Conservation (phyloP, 2,888 invertebrate species). For the Spodoptera picta region DNA sequence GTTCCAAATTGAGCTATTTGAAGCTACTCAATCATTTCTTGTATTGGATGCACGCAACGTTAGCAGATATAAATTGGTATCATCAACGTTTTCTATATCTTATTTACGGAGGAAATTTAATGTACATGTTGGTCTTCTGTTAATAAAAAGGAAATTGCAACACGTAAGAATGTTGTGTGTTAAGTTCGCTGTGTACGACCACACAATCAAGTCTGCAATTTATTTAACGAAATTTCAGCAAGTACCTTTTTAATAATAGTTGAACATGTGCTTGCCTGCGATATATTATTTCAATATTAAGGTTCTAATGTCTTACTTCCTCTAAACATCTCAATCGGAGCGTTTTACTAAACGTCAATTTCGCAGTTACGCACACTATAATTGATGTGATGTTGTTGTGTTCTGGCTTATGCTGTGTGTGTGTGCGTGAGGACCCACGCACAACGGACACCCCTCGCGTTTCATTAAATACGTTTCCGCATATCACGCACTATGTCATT, state of each 20-base stretch:
- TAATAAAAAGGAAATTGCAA: conserved; percentile 9
- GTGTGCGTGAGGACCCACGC: conserved; percentile 71
- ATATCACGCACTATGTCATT: conserved; percentile 89
- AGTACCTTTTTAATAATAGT: conserved; percentile 21
- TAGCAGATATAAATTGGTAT: conserved; percentile 44
- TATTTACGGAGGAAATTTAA: conserved; percentile 12
- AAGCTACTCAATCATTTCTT: conserved; percentile 47
- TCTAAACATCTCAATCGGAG: conserved; percentile 53
- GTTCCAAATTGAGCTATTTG: conserved; percentile 46
- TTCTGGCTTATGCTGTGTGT: conserved; percentile 27
- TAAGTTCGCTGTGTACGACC: conserved; percentile 9
- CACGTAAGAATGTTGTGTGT: conserved; percentile 8
- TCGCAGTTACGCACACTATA: conserved; percentile 56
- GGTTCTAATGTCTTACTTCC: conserved; percentile 56
- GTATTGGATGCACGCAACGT: conserved; percentile 44
- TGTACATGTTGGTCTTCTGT: conserved; percentile 6
- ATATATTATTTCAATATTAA: conserved; percentile 50
- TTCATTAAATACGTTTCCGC: conserved; percentile 89
- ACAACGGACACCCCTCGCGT: conserved; percentile 81
- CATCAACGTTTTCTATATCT: conserved; percentile 26
- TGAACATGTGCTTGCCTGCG: conserved; percentile 36
- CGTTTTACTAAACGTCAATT: conserved; percentile 55
- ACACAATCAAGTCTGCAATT: conserved; percentile 27
- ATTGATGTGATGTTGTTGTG: conserved; percentile 39
- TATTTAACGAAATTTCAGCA: conserved; percentile 28